phyloP scores from a whole-genome alignment of 2,113 vertebrate species.

The Raja brachyura region DNA sequence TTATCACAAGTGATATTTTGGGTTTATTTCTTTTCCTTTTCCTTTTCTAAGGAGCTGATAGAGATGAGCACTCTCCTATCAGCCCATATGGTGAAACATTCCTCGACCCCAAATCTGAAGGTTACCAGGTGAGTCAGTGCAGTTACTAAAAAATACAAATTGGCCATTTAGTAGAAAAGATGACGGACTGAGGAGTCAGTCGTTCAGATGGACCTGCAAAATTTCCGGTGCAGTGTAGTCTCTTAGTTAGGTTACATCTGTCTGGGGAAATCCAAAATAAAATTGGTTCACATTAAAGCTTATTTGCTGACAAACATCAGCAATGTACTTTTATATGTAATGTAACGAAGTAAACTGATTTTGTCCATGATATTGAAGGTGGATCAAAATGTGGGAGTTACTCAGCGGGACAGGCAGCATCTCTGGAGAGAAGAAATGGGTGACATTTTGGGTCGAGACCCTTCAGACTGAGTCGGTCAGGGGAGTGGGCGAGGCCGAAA shows the following conservation, averaged over 20 bases:
- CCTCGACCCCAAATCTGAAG: constrained; percentile 61
- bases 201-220: not conserved
- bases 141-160: not conserved
- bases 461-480: no score
- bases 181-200: no score
- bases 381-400: no score
- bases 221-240: not conserved
- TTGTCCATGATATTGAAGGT: not conserved
- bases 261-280: not conserved
- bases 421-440: no score
- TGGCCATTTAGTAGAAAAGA: not conserved
- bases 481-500: no score
- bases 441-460: no score
- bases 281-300: not conserved
- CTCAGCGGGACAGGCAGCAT: no score
- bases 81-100: constrained; percentile 82
- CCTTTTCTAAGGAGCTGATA: constrained; percentile 12
- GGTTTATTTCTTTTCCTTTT: constrained; percentile 22
- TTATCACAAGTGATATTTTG: not conserved
- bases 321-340: not conserved
- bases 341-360: not conserved
- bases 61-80: constrained; percentile 60
- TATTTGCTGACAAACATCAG: not conserved
- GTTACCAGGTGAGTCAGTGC: constrained; percentile 62
- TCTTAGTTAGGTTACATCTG: not conserved